Conservation (phyloP, 2,888 invertebrate genomes). For the Caradrina kadenii region DNA sequence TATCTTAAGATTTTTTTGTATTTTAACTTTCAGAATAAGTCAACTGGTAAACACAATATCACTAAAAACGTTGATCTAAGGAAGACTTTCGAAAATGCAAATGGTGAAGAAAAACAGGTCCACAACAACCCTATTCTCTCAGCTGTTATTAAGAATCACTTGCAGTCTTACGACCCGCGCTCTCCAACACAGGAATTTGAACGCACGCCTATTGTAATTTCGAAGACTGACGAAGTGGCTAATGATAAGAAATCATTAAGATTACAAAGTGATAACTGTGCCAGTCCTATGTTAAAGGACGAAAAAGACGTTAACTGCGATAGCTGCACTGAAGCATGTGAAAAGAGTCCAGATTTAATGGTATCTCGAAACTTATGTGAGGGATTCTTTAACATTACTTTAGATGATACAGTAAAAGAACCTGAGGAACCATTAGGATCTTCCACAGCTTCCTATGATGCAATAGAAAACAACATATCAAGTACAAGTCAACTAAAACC, state of each 20-base stretch:
- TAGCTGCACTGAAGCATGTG: conserved; percentile 72
- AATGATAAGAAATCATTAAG: conserved; percentile 68
- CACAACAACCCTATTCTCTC: conserved; percentile 87
- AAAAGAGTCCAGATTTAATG: conserved; percentile 75
- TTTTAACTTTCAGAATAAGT: conserved; percentile 79
- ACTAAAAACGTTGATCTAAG: conserved; percentile 88
- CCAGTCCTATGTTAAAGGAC: conserved; percentile 74
- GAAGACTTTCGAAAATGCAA: conserved; percentile 85
- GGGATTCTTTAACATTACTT: conserved; percentile 79
- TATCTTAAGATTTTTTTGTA: conserved; percentile 3
- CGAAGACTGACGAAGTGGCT: conserved; percentile 70
- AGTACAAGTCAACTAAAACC: conserved; percentile 76
- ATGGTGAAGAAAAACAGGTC: conserved; percentile 81
- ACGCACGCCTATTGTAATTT: conserved; percentile 90
- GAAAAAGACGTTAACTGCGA: conserved; percentile 73
- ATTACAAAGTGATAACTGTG: conserved; percentile 68
- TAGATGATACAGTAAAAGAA: conserved; percentile 82
- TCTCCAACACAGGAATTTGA: conserved; percentile 91
- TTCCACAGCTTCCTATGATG: conserved; percentile 84
- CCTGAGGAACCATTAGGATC: conserved; percentile 81
- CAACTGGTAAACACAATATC: conserved; percentile 83
- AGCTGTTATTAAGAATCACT: conserved; percentile 86
- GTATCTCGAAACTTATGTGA: conserved; percentile 84
- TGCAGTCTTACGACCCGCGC: conserved; percentile 89
- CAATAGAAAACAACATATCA: conserved; percentile 79